phyloP scores from a whole-genome alignment of 2,113 vertebrate species.

The Hemiprocne comata region DNA sequence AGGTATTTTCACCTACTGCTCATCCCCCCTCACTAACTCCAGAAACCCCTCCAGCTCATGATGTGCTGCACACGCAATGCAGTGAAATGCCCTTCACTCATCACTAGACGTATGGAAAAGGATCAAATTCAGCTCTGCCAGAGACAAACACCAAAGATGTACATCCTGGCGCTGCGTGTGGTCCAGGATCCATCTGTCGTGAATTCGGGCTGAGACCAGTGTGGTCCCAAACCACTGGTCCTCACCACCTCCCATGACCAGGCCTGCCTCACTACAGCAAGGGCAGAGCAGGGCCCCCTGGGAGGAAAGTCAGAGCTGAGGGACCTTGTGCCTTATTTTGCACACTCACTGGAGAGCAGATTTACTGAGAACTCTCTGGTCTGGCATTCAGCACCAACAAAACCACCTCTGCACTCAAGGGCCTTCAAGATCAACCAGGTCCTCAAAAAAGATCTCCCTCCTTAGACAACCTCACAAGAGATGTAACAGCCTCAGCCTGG shows the following conservation, averaged over 20 bases:
- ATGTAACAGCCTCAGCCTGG: not conserved
- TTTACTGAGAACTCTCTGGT: not conserved
- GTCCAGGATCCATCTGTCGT: not conserved
- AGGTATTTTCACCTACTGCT: not conserved
- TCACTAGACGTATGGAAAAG: not conserved
- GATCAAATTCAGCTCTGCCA: not conserved
- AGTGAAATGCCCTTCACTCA: not conserved
- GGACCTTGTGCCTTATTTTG: not conserved
- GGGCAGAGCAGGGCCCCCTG: not conserved
- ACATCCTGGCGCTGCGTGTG: fast-evolving
- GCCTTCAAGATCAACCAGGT: not conserved
- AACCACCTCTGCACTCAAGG: not conserved
- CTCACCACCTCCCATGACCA: not conserved
- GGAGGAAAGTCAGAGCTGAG: not conserved
- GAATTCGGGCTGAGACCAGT: not conserved
- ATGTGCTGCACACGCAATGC: fast-evolving
- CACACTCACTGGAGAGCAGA: not conserved
- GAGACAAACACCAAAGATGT: not conserved
- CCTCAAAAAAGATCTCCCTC: not conserved
- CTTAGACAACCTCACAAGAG: not conserved
- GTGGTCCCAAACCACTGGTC: not conserved
- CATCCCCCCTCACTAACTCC: not conserved
- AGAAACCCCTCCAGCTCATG: not conserved
- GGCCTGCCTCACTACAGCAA: not conserved
- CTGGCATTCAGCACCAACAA: not conserved